Evolutionary conservation across 1,140 invertebrate genomes (phyloP).

Genomic region (Spodoptera litura): DNA sequence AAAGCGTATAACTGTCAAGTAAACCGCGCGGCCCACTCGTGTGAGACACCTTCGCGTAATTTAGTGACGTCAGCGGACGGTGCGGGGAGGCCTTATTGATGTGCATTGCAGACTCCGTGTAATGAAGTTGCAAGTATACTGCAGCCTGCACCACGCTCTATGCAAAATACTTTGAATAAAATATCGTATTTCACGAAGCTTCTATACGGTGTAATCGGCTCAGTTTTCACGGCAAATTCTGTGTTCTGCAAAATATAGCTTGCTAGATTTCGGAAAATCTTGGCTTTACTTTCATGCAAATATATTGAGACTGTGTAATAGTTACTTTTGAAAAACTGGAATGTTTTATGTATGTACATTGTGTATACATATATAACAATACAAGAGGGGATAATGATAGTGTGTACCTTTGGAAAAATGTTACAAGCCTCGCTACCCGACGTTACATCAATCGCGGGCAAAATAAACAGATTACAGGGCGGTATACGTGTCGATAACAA

Average conservation of each 20-base stretch:
- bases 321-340: neutral
- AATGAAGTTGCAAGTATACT: conserved; percentile 39
- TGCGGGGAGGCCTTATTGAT: conserved; percentile 30
- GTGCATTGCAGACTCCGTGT: conserved; percentile 31
- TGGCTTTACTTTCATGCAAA: conserved; percentile 18
- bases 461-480: conserved; percentile 26
- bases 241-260: conserved; percentile 5
- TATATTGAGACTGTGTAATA: neutral
- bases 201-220: conserved; percentile 22
- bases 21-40: conserved; percentile 20
- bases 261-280: conserved; percentile 19
- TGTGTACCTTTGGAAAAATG: no score
- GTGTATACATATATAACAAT: neutral
- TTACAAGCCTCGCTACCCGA: neutral
- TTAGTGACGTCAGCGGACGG: conserved; percentile 29
- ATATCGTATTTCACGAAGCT: conserved; percentile 34
- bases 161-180: conserved; percentile 39
- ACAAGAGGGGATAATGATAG: no score
- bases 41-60: conserved; percentile 33
- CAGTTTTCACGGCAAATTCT: conserved; percentile 16
- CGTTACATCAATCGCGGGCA: neutral
- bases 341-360: neutral
- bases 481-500: conserved; percentile 2
- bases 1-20: conserved; percentile 24
- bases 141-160: neutral